Evolutionary conservation across 2,113 vertebrate genomes (phyloP).

Genomic region (Microcebus griseorufus): DNA sequence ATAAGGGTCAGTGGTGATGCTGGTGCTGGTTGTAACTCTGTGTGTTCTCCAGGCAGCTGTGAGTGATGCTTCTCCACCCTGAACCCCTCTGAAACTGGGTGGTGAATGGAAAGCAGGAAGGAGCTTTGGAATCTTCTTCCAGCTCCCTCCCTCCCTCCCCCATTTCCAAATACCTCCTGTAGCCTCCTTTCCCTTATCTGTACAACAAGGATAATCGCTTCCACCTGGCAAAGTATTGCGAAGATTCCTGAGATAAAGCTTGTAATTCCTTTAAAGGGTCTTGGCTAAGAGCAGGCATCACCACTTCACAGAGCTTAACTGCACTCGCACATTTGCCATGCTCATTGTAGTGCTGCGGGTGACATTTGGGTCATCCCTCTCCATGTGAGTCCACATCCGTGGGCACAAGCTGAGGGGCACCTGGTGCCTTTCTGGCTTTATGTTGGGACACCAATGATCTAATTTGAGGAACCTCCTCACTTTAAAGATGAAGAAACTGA

Average conservation of each 20-base stretch:
- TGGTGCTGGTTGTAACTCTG: background rate
- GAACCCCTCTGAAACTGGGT: background rate
- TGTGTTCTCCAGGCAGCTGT: background rate
- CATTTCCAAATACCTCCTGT: background rate
- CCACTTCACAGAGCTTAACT: background rate
- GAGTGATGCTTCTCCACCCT: background rate
- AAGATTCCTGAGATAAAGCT: background rate
- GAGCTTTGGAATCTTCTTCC: background rate
- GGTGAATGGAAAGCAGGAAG: background rate
- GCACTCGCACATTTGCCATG: background rate
- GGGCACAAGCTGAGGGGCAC: background rate
- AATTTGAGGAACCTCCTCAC: background rate
- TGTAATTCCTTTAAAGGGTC: background rate
- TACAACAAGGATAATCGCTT: background rate
- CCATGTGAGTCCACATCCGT: too few relatives aligned
- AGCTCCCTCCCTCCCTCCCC: rapidly evolving
- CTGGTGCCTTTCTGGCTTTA: background rate
- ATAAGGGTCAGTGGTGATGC: background rate
- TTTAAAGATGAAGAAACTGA: background rate
- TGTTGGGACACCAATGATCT: background rate
- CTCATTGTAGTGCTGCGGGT: background rate
- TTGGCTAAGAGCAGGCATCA: background rate
- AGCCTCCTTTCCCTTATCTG: background rate
- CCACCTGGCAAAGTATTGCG: background rate
- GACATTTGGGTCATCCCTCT: background rate